Conservation (phyloP, 2,797 vertebrate genomes). For the Ctenopoma kingsleyae region DNA sequence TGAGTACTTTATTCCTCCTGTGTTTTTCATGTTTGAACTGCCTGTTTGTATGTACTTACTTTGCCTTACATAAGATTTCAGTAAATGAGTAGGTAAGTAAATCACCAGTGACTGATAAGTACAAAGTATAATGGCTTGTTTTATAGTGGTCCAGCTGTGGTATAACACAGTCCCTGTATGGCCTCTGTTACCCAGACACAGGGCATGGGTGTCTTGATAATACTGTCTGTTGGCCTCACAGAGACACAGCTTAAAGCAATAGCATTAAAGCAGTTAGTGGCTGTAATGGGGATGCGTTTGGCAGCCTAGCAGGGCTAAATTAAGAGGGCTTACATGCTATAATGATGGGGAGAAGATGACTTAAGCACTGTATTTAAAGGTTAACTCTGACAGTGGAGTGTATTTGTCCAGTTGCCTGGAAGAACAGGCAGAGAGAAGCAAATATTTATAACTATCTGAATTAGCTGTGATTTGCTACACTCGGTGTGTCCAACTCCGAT, state of each 20-base stretch:
- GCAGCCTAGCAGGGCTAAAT: constrained; percentile 72
- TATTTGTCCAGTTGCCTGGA: constrained; percentile 63
- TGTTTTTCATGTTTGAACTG: constrained; percentile 53
- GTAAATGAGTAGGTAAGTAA: constrained; percentile 42
- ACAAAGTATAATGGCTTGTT: constrained; percentile 27
- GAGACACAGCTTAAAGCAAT: constrained; percentile 58
- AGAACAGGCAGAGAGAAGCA: constrained; percentile 35
- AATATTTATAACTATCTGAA: constrained; percentile 60
- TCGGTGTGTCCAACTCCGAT: constrained; percentile 23
- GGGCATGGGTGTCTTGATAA: constrained; percentile 34
- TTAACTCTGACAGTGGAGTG: constrained; percentile 62
- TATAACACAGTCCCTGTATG: constrained; percentile 8
- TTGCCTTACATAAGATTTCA: constrained; percentile 30
- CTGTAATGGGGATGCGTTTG: constrained; percentile 69
- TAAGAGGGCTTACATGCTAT: constrained; percentile 71
- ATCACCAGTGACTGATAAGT: constrained; percentile 31
- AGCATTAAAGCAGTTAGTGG: constrained; percentile 68
- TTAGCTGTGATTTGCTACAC: constrained; percentile 45
- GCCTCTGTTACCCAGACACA: constrained; percentile 44
- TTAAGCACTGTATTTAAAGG: constrained; percentile 74
- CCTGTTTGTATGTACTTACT: constrained; percentile 42
- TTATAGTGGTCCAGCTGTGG: constrained; percentile 26
- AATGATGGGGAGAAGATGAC: constrained; percentile 67
- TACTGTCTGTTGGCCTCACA: constrained; percentile 40
- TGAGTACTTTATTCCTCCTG: constrained; percentile 54